Percentiles rank a stretch among this genome's conserved stretches.
phyloP scores from a whole-genome alignment of 2,888 invertebrate species.

The Eristalinus sepulchralis region DNA sequence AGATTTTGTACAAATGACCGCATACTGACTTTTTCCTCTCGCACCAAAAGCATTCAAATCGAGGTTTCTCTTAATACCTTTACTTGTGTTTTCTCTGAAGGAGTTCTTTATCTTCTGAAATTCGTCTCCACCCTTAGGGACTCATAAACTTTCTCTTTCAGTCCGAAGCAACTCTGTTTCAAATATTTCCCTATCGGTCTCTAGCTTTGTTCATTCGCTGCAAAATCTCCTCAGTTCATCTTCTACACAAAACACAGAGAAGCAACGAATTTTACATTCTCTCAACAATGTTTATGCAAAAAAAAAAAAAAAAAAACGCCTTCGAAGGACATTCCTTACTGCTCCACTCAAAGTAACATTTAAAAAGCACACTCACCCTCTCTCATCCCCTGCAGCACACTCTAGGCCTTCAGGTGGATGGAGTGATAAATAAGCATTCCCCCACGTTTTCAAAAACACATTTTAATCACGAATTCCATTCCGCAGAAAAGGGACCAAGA shows the following conservation, averaged over 20 bases:
- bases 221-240: too few relatives aligned
- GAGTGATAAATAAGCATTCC: background rate
- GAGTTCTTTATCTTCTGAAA: too few relatives aligned
- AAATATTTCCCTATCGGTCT: too few relatives aligned
- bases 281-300: background rate
- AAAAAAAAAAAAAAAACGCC: background rate
- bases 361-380: background rate
- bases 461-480: conserved; percentile 1
- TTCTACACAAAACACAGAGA: too few relatives aligned
- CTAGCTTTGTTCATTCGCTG: too few relatives aligned
- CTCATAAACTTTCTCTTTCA: too few relatives aligned
- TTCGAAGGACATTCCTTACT: background rate
- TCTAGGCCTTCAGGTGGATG: background rate
- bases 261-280: background rate
- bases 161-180: background rate
- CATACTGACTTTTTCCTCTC: too few relatives aligned
- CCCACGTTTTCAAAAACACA: background rate
- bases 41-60: too few relatives aligned
- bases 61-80: too few relatives aligned
- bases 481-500: background rate
- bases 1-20: too few relatives aligned
- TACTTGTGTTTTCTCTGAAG: too few relatives aligned
- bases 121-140: too few relatives aligned
- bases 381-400: background rate
- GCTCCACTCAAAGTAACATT: background rate